These are phyloP conservation scores for Triops longicaudatus DNA, from an alignment of 1,140 invertebrate species.

Conservation along the genomic window DNA sequence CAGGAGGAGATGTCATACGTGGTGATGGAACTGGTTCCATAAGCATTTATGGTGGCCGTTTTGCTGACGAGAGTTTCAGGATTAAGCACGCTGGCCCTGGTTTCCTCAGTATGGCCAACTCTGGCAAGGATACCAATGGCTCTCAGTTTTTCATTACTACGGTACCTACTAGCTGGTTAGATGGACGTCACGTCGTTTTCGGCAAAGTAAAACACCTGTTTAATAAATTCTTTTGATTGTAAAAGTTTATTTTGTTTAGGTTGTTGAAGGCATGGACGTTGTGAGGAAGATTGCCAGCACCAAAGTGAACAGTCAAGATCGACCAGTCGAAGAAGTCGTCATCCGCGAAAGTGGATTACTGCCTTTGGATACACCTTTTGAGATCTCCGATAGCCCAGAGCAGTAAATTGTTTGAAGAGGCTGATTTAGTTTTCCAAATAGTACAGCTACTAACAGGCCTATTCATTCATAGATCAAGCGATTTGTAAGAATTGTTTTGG, in stretches of 20 bases:
- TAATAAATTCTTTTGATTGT: conserved; percentile 28
- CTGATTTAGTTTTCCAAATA: conserved; percentile 22
- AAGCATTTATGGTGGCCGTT: conserved; percentile 85
- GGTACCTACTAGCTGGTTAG: conserved; percentile 78
- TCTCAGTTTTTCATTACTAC: conserved; percentile 96
- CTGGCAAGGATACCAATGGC: conserved; percentile 65
- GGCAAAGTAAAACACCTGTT: conserved; percentile 62
- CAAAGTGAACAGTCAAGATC: conserved; percentile 63
- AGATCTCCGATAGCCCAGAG: conserved; percentile 25
- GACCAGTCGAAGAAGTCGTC: conserved; percentile 54
- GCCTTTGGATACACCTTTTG: conserved; percentile 34
- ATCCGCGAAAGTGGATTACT: conserved; percentile 46
- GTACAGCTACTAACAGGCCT: background rate
- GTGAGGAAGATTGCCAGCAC: conserved; percentile 75
- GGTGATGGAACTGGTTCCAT: conserved; percentile 66
- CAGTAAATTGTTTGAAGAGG: conserved; percentile 46
- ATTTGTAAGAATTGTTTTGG: background rate
- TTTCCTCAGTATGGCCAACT: conserved; percentile 93
- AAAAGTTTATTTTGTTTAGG: conserved; percentile 41
- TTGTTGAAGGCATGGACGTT: conserved; percentile 68
- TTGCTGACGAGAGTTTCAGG: conserved; percentile 89
- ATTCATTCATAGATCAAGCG: background rate
- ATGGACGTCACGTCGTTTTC: conserved; percentile 86
- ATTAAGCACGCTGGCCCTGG: conserved; percentile 79
- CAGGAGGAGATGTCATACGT: conserved; percentile 67